phyloP scores from a whole-genome alignment of 2,888 invertebrate species.

The Omphaloscelis lunosa region DNA sequence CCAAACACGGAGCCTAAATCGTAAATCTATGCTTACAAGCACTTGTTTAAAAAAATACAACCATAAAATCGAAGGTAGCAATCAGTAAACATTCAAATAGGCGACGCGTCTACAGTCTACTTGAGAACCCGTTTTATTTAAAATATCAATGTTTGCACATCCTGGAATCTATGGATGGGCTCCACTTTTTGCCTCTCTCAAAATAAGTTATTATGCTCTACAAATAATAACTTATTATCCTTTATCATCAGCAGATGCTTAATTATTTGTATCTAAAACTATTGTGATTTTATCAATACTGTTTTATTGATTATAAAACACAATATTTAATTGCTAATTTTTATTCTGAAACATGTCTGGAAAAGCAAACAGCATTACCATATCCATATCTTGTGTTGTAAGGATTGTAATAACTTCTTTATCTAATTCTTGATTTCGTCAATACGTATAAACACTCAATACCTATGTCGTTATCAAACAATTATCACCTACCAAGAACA shows the following conservation, averaged over 20 bases:
- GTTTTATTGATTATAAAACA: background rate
- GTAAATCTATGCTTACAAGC: conserved; percentile 59
- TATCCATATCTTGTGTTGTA: background rate
- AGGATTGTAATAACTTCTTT: conserved; percentile 9
- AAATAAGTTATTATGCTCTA: background rate
- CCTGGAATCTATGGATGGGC: conserved; percentile 23
- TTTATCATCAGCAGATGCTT: background rate
- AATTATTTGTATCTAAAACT: background rate
- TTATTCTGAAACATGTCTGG: background rate
- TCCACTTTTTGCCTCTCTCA: conserved; percentile 2
- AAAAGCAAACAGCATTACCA: background rate
- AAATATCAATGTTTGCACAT: conserved; percentile 45
- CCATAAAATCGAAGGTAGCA: conserved; percentile 32
- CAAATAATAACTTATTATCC: background rate
- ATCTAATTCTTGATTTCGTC: conserved; percentile 34
- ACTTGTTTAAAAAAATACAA: conserved; percentile 41
- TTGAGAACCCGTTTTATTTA: conserved; percentile 26
- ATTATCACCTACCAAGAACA: conserved; percentile 43
- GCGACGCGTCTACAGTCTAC: conserved; percentile 4
- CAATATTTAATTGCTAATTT: background rate
- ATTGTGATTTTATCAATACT: background rate
- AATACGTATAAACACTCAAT: conserved; percentile 20
- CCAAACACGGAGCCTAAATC: conserved; percentile 53
- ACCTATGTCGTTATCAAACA: conserved; percentile 46
- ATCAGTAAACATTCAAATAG: conserved; percentile 50